Evolutionary conservation across 2,797 vertebrate genomes (phyloP).

Genomic region (Xiphorhynchus erythropygius): DNA sequence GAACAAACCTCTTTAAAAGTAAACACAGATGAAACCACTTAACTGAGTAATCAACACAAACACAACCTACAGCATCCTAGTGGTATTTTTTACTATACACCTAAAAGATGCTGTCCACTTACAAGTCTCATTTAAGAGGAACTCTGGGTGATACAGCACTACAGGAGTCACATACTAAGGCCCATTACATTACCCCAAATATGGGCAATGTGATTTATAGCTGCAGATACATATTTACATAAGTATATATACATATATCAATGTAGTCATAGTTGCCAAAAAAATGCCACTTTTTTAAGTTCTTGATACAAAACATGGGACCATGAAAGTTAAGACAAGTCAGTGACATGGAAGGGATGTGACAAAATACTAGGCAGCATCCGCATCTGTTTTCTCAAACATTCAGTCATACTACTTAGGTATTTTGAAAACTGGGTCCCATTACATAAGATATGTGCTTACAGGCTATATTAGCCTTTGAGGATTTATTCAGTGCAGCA

Average conservation of each 20-base stretch:
- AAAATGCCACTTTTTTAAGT: neutral
- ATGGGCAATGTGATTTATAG: neutral
- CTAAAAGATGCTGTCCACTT: neutral
- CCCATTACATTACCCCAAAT: neutral
- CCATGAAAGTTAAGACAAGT: neutral
- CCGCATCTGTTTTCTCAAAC: neutral
- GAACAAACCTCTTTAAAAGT: neutral
- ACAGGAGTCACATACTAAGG: neutral
- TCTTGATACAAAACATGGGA: neutral
- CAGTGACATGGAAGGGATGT: neutral
- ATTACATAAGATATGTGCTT: accelerated
- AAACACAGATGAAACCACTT: neutral
- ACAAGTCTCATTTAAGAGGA: neutral
- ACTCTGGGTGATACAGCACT: neutral
- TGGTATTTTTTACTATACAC: neutral
- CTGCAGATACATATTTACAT: neutral
- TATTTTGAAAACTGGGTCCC: neutral
- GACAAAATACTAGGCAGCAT: neutral
- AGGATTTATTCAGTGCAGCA: neutral
- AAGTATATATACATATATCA: too few relatives aligned
- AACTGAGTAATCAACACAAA: neutral
- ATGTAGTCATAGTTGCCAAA: neutral
- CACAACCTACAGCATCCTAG: neutral
- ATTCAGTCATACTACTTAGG: accelerated
- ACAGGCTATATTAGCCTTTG: neutral